Base-by-base conservation (phyloP, 2,113 vertebrate genomes). In the Garra rufa region DNA sequence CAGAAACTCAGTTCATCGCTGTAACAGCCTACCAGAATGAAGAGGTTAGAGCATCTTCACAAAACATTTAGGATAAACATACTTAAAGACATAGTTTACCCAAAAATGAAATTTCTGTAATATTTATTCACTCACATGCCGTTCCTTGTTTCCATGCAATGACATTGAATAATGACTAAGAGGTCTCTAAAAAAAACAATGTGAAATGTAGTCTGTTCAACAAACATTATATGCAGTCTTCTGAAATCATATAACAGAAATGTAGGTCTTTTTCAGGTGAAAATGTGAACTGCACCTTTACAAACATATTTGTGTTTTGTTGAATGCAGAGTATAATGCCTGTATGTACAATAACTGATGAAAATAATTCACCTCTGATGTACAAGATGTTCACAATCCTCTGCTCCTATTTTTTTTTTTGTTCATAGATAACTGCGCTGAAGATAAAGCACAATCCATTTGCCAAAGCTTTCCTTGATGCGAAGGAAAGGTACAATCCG, bases 391-490 rank as follows among this genome's bases (percentile, higher is more conserved):
- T 65, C 21, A 69, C 14, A 26, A 77, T 17, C 30, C 1, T 74
- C 67, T 65, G 57, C 24, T 78, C 4, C 44, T 61, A 57, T 55
- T 21, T 41, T 41, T 41, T 41, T 41, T 43, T 7, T 81, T 71
- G 9, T 57, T 87, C 70, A 46, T 93, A 99, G 98, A 98, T 99
- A 91, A 99, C 98, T 15, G 96, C 98, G 89, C 96, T 99, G 94
- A 99, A 99, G 96, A 99, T 99, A 93, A 99, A 98, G 90, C 96
- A 99, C 90, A 99, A 99, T 89, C 98, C 98, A 6, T 99, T 99
- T 89, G 98, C 98, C 82, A 99, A 99, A 94, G 98, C 97, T 69
- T 99, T 99, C 91, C 92, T 99, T 92, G 98, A 99, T 88, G 96
- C 97, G 0, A 99, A 99, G 89, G 98, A 99, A 90, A 96, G 97